A percentile compares a stretch with the other conserved stretches of the same genome.
These are phyloP conservation scores for Aphelinus atriplicis DNA, from an alignment of 1,140 invertebrate species.

Conservation along the genomic window DNA sequence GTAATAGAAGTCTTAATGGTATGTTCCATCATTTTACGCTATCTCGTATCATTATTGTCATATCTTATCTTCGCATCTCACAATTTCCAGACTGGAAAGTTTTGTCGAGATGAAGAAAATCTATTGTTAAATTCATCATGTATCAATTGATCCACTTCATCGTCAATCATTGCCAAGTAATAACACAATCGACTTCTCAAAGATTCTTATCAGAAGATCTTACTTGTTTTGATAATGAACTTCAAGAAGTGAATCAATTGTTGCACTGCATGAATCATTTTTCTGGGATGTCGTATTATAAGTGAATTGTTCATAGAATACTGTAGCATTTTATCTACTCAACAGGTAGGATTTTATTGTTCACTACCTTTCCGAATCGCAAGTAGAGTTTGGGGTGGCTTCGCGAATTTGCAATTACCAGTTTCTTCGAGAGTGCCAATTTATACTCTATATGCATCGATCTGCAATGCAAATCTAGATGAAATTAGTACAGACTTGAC, in stretches of 20 bases:
- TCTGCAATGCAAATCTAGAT: conserved; percentile 88
- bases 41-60: too few species aligned
- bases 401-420: conserved; percentile 86
- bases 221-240: background rate
- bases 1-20: conserved; percentile 52
- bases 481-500: conserved; percentile 87
- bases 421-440: conserved; percentile 79
- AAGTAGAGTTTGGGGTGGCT: conserved; percentile 89
- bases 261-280: too few species aligned
- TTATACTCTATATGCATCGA: conserved; percentile 80
- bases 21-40: conserved; percentile 10
- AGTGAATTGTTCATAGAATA: too few species aligned
- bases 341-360: conserved; percentile 74
- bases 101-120: too few species aligned
- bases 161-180: too few species aligned
- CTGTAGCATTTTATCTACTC: conserved; percentile 41
- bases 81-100: too few species aligned
- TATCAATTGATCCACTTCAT: too few species aligned
- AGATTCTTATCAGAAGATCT: background rate
- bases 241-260: too few species aligned
- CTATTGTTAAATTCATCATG: too few species aligned
- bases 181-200: too few species aligned
- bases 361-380: conserved; percentile 86
- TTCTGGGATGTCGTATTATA: too few species aligned
- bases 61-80: too few species aligned